Evolutionary conservation across 2,113 vertebrate genomes (phyloP).

Genomic region (Craseonycteris thonglongyai): DNA sequence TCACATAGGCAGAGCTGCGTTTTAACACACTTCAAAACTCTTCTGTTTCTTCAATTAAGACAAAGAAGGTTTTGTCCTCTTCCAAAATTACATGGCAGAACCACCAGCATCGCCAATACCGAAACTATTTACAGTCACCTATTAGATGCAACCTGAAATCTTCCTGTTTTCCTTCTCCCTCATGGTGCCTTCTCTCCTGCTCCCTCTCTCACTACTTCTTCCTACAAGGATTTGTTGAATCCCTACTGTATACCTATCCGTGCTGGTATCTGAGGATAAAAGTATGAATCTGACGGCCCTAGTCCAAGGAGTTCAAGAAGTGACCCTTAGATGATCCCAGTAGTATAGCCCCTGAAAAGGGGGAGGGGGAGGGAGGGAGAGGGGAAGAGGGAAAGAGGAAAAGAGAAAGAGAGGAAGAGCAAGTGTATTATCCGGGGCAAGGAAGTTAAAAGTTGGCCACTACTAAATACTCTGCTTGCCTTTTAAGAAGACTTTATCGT

Average conservation of each 20-base stretch:
- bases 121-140: neutral
- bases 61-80: neutral
- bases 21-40: neutral
- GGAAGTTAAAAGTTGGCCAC: neutral
- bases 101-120: neutral
- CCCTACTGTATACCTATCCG: neutral
- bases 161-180: neutral
- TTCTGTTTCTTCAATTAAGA: neutral
- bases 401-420: neutral
- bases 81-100: neutral
- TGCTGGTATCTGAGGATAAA: neutral
- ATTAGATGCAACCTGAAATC: neutral
- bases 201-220: neutral
- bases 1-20: neutral
- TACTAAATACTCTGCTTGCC: neutral
- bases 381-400: neutral
- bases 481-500: neutral
- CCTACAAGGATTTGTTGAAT: neutral
- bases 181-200: neutral
- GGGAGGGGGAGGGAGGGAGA: neutral
- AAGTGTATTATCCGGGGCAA: rapidly evolving
- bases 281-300: neutral
- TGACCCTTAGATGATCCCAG: no score
- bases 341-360: neutral
- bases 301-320: neutral